Evolutionary conservation across 2,888 invertebrate genomes (phyloP), one percentile per base, ranked within the genome.

Genomic region (Mystacides longicornis): DNA sequence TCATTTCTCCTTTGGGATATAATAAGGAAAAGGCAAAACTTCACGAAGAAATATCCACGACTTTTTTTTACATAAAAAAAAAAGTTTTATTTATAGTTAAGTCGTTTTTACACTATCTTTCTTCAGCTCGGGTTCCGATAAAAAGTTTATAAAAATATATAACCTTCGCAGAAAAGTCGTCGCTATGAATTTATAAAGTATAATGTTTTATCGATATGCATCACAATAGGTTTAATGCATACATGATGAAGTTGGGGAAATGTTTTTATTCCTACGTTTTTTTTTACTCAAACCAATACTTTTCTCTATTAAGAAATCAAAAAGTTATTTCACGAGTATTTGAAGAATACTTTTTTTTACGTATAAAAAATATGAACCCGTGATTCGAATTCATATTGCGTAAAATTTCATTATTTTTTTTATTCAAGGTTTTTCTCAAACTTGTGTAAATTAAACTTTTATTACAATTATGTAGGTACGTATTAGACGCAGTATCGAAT

Each of bases 161-260:
- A 7, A 27, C 27, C 27, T 27, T 7, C 27, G 7, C 27, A 37
- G 3, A 14, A 14, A 37, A 37, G 37, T 37, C n/a, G n/a, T n/a
- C n/a, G n/a, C 14, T 14, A 37, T 37, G 37, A 37, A 37, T 37
- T 4, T 27, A 27, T 7, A 27, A 27, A 27, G 11, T 37, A 37
- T 37, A 7, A 37, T 37, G 16, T 37, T 4, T 3, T 37, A 37
- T 37, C 37, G 16, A 37, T 37, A 37, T 37, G 14, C 37, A 37
- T 37, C 16, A 37, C 37, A 37, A 37, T 37, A 37, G 37, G 16
- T 37, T 37, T 37, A 37, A 37, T 37, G 37, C 37, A 37, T 37
- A 37, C 37, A 14, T 7, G 37, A 37, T 37, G 37, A 37, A 37
- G 37, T 37, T 37, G 3, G 3, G 16, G n/a, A 14, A 7, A 14